phyloP scores from a whole-genome alignment of 2,797 vertebrate genomes.

The Hippopotamyrus pictus region DNA sequence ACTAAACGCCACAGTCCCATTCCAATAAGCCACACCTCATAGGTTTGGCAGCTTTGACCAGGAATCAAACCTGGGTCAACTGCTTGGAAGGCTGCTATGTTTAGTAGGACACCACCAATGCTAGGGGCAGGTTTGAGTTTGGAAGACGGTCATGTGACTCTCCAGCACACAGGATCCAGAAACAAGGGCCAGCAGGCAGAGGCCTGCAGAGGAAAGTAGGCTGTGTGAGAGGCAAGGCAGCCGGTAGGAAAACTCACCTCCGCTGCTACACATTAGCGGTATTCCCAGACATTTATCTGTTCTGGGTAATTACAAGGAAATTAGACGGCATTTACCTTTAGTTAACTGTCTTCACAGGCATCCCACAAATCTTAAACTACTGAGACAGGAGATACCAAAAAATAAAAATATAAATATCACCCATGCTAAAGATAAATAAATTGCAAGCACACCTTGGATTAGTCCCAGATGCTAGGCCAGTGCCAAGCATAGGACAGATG shows the following conservation, averaged over 20 bases:
- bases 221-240: not conserved
- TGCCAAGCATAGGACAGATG: not conserved
- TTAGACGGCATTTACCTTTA: not conserved
- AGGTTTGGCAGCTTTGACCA: not conserved
- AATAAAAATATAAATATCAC: not conserved
- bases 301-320: not conserved
- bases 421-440: not conserved
- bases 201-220: not conserved
- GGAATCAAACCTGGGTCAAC: constrained; percentile 36
- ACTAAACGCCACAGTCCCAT: not conserved
- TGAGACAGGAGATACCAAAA: not conserved
- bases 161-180: not conserved
- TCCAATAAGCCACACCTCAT: not conserved
- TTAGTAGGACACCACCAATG: not conserved
- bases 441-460: not conserved
- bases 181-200: not conserved
- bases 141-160: not conserved
- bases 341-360: not conserved
- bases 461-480: not conserved
- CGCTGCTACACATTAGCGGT: not conserved
- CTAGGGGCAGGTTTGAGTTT: not conserved
- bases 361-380: not conserved
- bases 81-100: constrained; percentile 37
- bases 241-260: not conserved
- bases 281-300: not conserved